Percentiles rank a stretch among this genome's conserved stretches.
Conservation (phyloP, 2,888 invertebrate genomes). For the Xestia sexstrigata region DNA sequence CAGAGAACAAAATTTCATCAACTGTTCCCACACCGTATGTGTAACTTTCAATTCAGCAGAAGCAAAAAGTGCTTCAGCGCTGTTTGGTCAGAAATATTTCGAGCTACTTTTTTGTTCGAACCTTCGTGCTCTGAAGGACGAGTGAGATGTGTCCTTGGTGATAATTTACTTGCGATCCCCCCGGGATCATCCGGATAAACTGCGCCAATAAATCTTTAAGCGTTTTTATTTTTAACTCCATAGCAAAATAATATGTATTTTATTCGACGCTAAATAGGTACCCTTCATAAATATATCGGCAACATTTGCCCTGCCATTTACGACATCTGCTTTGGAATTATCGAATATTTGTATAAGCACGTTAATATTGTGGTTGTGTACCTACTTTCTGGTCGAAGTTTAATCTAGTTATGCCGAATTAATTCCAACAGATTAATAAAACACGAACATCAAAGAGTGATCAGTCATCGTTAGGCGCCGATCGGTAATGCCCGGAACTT, state of each 20-base stretch:
- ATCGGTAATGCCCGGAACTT: conserved; percentile 71
- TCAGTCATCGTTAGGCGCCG: conserved; percentile 72
- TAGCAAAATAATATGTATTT: conserved; percentile 70
- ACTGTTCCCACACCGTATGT: conserved; percentile 28
- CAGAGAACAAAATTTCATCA: conserved; percentile 48
- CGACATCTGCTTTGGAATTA: conserved; percentile 66
- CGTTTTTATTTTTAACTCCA: conserved; percentile 75
- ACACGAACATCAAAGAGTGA: conserved; percentile 66
- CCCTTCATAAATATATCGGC: conserved; percentile 67
- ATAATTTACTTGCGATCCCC: conserved; percentile 77
- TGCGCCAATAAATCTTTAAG: conserved; percentile 77
- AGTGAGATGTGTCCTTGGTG: conserved; percentile 66
- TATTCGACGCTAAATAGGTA: conserved; percentile 72
- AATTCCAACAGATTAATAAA: conserved; percentile 52
- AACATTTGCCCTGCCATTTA: conserved; percentile 68
- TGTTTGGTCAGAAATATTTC: conserved; percentile 14
- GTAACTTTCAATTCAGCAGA: conserved; percentile 38
- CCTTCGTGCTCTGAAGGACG: conserved; percentile 32
- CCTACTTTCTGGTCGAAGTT: conserved; percentile 10
- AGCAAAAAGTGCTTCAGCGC: conserved; percentile 15
- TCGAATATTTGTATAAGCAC: conserved; percentile 58
- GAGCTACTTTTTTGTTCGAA: conserved; percentile 10
- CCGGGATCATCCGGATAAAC: conserved; percentile 80
- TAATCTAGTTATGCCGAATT: conserved; percentile 40
- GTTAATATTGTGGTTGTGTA: conserved; percentile 5